Evolutionary conservation across 2,888 invertebrate genomes (phyloP).

Genomic region (Nebria salina): DNA sequence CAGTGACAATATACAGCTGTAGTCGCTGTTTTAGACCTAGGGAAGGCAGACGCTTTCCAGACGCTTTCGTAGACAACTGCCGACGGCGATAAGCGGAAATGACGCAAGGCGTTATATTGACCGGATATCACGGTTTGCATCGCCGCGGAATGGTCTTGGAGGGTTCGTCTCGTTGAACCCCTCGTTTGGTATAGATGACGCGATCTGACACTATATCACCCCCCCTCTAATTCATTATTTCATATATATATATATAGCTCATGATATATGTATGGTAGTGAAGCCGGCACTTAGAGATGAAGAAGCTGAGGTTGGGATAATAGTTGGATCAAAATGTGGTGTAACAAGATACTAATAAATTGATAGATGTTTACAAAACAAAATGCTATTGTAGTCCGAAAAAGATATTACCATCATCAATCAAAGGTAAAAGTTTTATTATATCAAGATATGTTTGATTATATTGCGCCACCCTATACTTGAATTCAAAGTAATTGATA

Average conservation of each 20-base stretch:
- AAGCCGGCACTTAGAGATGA: background rate
- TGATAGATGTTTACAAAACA: background rate
- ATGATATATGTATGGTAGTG: constrained; percentile 7
- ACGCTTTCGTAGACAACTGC: constrained; percentile 18
- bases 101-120: constrained; percentile 52
- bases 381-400: background rate
- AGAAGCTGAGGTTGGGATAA: background rate
- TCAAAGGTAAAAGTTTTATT: too few relatives aligned
- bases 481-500: too few relatives aligned
- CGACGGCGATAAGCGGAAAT: constrained; percentile 48
- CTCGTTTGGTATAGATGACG: background rate
- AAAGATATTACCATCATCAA: too few relatives aligned
- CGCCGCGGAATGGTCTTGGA: background rate
- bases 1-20: background rate
- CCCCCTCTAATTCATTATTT: constrained; percentile 39
- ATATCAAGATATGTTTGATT: too few relatives aligned
- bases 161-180: background rate
- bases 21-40: background rate
- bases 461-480: too few relatives aligned
- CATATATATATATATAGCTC: constrained; percentile 22
- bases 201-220: background rate
- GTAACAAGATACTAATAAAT: background rate
- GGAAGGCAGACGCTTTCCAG: background rate
- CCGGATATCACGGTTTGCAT: constrained; percentile 51
- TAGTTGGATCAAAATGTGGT: background rate